Conservation (phyloP, 2,797 vertebrate genomes). For the Geotrypetes seraphini region DNA sequence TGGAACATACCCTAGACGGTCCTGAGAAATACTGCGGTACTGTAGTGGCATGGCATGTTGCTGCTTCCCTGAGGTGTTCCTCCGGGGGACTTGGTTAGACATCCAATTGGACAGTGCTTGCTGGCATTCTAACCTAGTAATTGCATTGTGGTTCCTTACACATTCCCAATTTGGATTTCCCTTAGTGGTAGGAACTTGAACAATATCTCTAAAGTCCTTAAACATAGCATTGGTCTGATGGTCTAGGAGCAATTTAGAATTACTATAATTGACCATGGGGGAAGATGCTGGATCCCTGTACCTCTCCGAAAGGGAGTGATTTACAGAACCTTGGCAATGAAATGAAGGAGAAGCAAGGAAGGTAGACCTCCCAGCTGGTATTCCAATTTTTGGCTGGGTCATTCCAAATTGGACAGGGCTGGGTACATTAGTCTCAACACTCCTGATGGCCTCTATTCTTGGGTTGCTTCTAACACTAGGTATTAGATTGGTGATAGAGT, state of each 20-base stretch:
- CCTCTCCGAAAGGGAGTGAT: constrained; percentile 54
- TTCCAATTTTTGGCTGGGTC: constrained; percentile 22
- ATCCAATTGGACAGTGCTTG: constrained; percentile 88
- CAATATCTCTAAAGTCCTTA: constrained; percentile 21
- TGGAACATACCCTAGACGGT: constrained; percentile 64
- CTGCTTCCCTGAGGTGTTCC: constrained; percentile 46
- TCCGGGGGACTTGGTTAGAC: constrained; percentile 68
- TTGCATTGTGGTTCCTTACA: constrained; percentile 15
- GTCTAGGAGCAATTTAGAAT: constrained; percentile 30
- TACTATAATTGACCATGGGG: constrained; percentile 46
- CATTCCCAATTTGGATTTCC: constrained; percentile 26
- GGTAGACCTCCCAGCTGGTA: constrained; percentile 11
- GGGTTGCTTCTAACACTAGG: constrained; percentile 32
- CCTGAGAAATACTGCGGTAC: constrained; percentile 81
- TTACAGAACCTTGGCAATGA: not conserved
- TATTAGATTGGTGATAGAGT: constrained; percentile 43
- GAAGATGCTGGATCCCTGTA: constrained; percentile 7
- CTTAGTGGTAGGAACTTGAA: constrained; percentile 22
- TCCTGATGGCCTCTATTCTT: not conserved
- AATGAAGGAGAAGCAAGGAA: constrained; percentile 38
- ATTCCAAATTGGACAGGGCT: constrained; percentile 63
- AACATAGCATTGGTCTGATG: constrained; percentile 40
- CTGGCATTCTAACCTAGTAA: constrained; percentile 64
- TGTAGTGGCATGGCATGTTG: constrained; percentile 45
- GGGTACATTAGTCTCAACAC: constrained; percentile 26